Base-by-base conservation (phyloP, 37 sponge, comb jelly and placozoan species). In the Lycopodina hypogea region DNA sequence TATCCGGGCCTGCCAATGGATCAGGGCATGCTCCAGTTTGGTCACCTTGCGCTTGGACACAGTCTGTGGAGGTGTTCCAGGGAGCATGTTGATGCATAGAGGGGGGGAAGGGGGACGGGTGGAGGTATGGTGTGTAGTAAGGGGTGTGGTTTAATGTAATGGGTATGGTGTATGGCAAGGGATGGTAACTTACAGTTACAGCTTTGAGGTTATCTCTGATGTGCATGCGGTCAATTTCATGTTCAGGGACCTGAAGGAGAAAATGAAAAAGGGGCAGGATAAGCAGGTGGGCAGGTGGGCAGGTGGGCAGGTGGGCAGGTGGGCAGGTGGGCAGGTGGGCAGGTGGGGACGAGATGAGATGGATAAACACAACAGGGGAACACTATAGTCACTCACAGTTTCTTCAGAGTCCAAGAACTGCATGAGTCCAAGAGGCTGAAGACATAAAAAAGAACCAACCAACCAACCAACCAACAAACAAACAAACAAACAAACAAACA, bases 1-100 rank as follows among this genome's bases (percentile, higher is more conserved):
- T n/a, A 98, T 88, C 56, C 90, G 53, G 24, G 97, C 63, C 42
- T 92, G 80, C 99, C 99, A 98, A 88, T 98, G 99, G 12, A 90
- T 56, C 32, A 98, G 90, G 9, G 94, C 81, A 3, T 71, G 64
- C 81, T 98, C 99, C 45, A 96, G 67, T 53, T 80, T 67, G 32
- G 78, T 90, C 51, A 90, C 34, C 14, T 71, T 69, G 23, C 76
- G 56, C 63, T 66, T 74, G 76, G 85, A 86, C 40, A 92, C 38
- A 2, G 79, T 74, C 85, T 92, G 82, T 0, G 53, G 15, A 38
- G 2, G 60, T 50, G 52, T 40, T 61, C 74, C 51, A 28, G 4
- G 28, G 4, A 28, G 18, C 36, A 67, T 8, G 30, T 3, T 67
- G 30, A 7, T 45, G 48, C 4, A 45, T 4, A 45, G 9, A 9